Base-by-base conservation (phyloP, 53 echinoderm and acorn worm species). In the Echinometra lucunter region DNA sequence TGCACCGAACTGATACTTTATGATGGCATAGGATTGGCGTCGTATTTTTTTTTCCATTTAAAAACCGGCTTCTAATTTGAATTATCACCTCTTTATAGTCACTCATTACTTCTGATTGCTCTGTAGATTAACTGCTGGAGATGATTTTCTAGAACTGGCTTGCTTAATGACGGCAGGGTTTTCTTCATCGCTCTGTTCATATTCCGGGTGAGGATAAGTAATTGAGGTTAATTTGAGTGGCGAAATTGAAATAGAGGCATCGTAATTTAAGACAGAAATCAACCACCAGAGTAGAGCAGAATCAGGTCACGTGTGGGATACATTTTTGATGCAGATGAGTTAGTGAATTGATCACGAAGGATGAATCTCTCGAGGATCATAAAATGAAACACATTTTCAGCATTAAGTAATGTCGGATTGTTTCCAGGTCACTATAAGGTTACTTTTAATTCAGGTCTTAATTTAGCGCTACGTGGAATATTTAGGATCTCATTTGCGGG, bases 171-270 rank as follows among this genome's bases (percentile, higher is more conserved):
- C 78, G 4, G 6, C 38, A 19, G 18, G 21, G 42, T 23, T 42
- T 19, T 42, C 34, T 8, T 15, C 42, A 13, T 19, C 19, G 4
- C 37, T 75, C 40, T 21, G 18, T 75, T 38, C 78, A 78, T 78
- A 78, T 42, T 42, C 21, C 38, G 78, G 38, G 78, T 78, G 78
- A 17, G 78, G 78, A 78, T 78, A 78, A 42, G 35, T 78, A 78
- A 78, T 78, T 78, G 78, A 21, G 78, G 78, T 78, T 78, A 78
- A 78, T 78, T 78, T 78, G 78, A 78, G 78, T 78, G 78, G 78
- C 23, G 78, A 78, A 78, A 78, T 78, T 78, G 78, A 78, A 78
- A 78, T 78, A 42, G 78, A 78, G 78, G 78, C 38, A 38, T 38
- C 42, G 78, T 38, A 78, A 78, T 42, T 78, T 78, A 9, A 78